Evolutionary conservation across 2,113 vertebrate genomes (phyloP), one percentile per base, ranked within the genome.

Genomic region (Mastomys coucha): DNA sequence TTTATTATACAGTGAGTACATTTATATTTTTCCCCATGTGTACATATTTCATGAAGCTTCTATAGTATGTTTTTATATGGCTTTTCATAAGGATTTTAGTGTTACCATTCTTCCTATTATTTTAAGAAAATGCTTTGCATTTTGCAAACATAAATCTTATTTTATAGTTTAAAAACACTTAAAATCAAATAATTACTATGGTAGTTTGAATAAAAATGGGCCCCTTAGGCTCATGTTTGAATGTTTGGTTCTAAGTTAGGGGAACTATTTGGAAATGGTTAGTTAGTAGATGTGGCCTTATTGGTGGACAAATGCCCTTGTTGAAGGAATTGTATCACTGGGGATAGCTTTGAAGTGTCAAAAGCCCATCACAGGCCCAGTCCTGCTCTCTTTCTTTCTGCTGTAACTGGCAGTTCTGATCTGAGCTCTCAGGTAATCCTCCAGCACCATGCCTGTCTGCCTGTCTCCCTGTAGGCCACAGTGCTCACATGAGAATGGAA

Each of bases 71-170:
- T 49, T 49, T 33, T 5, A 33, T 33, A 36, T 80, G 31, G 49
- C 17, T 81, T 81, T 78, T 56, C 16, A 4, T 53, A 80, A 81
- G 7, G 33, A 17, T 81, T n/a, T 81, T 11, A 22, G 9, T 56
- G 78, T n/a, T 13, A 65, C 5, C 3, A 45, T 13, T 81, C 33
- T 65, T 91, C 73, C 87, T 78, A 80, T 90, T 87, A 60, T 88
- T 84, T 42, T 88, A 86, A 58, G 88, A 58, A 87, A 90, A 58
- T 63, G 75, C 58, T 72, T 88, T 91, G 20, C 6, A 60, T 95
- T 73, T 89, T 88, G 65, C 36, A 80, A 14, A 63, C 17, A 60
- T 60, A 84, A 28, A 28, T 84, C n/a, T 63, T 63, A 63, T 84
- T 84, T 63, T 84, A 26, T 36, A 81, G 78, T 77, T 60, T 39